These are phyloP conservation scores for Drosophila azteca DNA, from an alignment of 1,140 invertebrate species.

Conservation along the genomic window DNA sequence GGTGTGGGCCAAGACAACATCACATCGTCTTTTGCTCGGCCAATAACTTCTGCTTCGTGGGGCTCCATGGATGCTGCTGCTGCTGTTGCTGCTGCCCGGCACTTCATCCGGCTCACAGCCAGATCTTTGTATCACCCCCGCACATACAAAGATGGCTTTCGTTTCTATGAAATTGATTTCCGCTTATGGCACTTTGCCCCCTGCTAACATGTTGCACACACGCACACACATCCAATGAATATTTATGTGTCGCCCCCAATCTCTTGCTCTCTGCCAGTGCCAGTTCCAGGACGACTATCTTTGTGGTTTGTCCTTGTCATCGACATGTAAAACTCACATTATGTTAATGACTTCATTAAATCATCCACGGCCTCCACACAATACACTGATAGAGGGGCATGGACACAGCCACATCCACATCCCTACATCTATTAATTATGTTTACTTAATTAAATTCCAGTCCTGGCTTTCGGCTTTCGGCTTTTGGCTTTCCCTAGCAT, in stretches of 20 bases:
- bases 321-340: slow-evolving; percentile 58
- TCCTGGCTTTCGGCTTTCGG: too few species aligned
- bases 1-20: slow-evolving; percentile 49
- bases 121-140: not conserved
- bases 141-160: slow-evolving; percentile 44
- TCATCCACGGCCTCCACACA: slow-evolving; percentile 26
- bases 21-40: slow-evolving; percentile 60
- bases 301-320: slow-evolving; percentile 20
- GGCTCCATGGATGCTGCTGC: too few species aligned
- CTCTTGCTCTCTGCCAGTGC: not conserved
- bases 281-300: too few species aligned
- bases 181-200: slow-evolving; percentile 76
- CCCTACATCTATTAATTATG: slow-evolving; percentile 54
- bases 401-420: slow-evolving; percentile 17
- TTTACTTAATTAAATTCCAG: slow-evolving; percentile 52
- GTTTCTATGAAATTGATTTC: slow-evolving; percentile 80
- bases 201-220: slow-evolving; percentile 71
- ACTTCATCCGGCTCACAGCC: slow-evolving; percentile 34
- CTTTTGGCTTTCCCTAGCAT: not conserved
- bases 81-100: slow-evolving; percentile 1
- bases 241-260: slow-evolving; percentile 38
- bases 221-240: slow-evolving; percentile 52
- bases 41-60: slow-evolving; percentile 68
- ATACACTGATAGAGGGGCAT: slow-evolving; percentile 3
- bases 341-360: slow-evolving; percentile 71